Evolutionary conservation across 1,140 invertebrate genomes (phyloP), one percentile per base, ranked within the genome.

Genomic region (Stenopsyche tienmushanensis): DNA sequence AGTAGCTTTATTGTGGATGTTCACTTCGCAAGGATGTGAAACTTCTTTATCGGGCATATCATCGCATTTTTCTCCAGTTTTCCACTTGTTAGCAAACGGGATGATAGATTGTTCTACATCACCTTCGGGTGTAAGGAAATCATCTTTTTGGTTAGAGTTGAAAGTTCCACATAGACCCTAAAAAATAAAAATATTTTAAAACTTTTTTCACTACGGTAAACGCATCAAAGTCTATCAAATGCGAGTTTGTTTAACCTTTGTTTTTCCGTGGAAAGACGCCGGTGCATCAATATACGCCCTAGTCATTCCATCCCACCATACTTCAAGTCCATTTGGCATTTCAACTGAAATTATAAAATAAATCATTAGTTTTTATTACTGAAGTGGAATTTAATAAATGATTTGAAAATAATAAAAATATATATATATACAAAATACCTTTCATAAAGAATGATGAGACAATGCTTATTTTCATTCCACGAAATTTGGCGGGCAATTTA

Each of bases 1-100:
- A 0, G 77, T 72, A 0, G 75, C 80, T 70, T 88, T 86, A 59
- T 88, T 89, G 64, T 92, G 84, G 0, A 88, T 79, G 72, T 90
- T 89, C 0, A 82, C 70, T 18, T 86, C 85, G 70, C 91, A 93
- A 0, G 90, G 88, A 77, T 91, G 86, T 17, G 82, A 77, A 0
- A 76, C 78, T 47, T 83, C 79, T 23, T 77, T 78, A 7, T 80
- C 78, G 1, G 79, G 72, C 1, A 83, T 73, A 26, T 88, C 80
- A 49, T 88, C 81, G 73, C 92, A 94, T 13, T 83, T 82, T 72
- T 91, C 88, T 23, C 83, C 84, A 0, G 88, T 90, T 75, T 91
- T 93, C 93, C 93, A 96, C 71, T 93, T 92, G 73, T 93, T 92
- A 0, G 91, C 92, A 75, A 96, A 96, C 0, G 88, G 83, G 7